A percentile compares a stretch with the other conserved stretches of the same genome.
Conservation (phyloP, 1,140 invertebrate genomes). For the Episyrphus balteatus region DNA sequence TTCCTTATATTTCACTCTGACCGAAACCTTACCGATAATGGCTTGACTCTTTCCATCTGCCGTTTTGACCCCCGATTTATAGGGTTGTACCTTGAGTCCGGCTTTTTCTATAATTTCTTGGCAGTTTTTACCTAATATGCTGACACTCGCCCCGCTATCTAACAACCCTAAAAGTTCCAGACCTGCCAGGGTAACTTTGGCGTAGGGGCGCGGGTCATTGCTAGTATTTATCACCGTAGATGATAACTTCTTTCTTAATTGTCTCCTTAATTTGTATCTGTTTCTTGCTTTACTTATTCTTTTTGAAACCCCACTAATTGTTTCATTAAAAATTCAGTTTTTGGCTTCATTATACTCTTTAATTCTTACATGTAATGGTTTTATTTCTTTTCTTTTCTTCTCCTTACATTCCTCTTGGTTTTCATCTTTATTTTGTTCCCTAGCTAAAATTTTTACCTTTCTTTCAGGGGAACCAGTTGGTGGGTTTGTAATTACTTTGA, state of each 20-base stretch:
- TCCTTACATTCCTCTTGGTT: not conserved
- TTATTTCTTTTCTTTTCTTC: not conserved
- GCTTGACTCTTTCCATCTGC: not conserved
- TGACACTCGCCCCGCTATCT: no score
- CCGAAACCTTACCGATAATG: not conserved
- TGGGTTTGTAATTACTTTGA: no score
- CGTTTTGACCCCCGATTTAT: not conserved
- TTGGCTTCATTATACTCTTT: constrained; percentile 3
- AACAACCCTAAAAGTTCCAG: not conserved
- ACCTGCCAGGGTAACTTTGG: not conserved
- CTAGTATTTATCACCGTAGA: not conserved
- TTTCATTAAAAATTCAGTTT: constrained; percentile 12
- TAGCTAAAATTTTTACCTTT: not conserved
- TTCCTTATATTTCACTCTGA: not conserved
- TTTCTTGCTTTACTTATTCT: not conserved
- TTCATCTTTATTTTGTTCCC: not conserved
- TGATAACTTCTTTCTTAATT: not conserved
- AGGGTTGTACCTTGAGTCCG: not conserved
- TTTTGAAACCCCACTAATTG: constrained; percentile 8
- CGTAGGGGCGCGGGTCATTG: not conserved
- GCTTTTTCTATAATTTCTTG: not conserved
- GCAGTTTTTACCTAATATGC: no score
- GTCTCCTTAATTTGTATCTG: not conserved
- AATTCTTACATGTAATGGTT: not conserved
- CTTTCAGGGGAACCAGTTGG: no score